Evolutionary conservation across 2,888 invertebrate genomes (phyloP).

Genomic region (Hypomecis punctinalis): DNA sequence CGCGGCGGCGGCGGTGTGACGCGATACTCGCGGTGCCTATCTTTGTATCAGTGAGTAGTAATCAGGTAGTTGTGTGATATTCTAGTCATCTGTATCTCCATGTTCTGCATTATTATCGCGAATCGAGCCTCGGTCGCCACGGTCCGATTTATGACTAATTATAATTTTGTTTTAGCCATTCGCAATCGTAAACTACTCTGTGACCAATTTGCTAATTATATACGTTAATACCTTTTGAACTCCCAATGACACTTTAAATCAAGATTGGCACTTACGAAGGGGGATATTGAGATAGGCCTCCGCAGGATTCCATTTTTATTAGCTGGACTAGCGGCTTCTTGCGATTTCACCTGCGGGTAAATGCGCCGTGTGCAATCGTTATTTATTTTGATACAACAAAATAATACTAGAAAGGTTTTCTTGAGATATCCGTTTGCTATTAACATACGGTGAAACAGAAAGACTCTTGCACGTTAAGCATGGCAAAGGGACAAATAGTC

Average conservation of each 20-base stretch:
- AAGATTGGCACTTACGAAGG: slow-evolving; percentile 18
- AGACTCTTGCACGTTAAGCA: too few relatives aligned
- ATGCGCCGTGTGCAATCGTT: too few relatives aligned
- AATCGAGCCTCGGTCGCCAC: slow-evolving; percentile 68
- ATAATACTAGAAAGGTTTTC: too few relatives aligned
- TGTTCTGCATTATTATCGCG: slow-evolving; percentile 53
- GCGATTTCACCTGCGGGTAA: background rate
- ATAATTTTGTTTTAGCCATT: slow-evolving; percentile 75
- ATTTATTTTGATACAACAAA: too few relatives aligned
- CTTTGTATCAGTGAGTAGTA: too few relatives aligned
- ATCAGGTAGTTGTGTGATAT: too few relatives aligned
- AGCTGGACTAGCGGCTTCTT: background rate
- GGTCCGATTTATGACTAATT: slow-evolving; percentile 78
- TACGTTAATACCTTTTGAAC: slow-evolving; percentile 47
- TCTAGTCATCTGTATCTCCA: background rate
- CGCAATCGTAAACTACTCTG: slow-evolving; percentile 72
- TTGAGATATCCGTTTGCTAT: too few relatives aligned
- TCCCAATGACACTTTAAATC: slow-evolving; percentile 33
- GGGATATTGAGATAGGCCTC: slow-evolving; percentile 2
- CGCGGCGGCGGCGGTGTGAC: too few relatives aligned
- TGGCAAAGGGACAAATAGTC: too few relatives aligned
- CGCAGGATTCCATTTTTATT: background rate
- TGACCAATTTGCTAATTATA: slow-evolving; percentile 80
- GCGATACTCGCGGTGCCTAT: too few relatives aligned
- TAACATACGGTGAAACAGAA: too few relatives aligned